Evolutionary conservation across 2,797 vertebrate species (phyloP).

Genomic region (Caiman crocodilus): DNA sequence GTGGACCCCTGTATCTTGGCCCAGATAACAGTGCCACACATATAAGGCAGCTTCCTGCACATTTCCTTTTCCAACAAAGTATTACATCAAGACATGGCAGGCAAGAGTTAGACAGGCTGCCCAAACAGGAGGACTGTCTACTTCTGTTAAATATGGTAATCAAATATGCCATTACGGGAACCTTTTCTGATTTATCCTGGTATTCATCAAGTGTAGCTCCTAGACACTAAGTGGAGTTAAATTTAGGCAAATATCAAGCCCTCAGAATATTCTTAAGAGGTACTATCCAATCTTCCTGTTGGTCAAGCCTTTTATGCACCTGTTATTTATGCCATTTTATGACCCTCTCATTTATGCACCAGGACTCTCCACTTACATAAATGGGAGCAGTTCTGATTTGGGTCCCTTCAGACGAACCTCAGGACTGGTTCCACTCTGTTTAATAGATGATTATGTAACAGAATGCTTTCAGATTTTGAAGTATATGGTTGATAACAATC

Average conservation of each 20-base stretch:
- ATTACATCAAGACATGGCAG: too few species aligned
- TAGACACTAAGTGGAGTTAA: fast-evolving
- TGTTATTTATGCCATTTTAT: not conserved
- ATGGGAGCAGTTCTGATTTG: not conserved
- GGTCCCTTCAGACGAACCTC: not conserved
- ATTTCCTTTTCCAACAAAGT: too few species aligned
- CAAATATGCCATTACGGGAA: too few species aligned
- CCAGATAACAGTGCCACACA: too few species aligned
- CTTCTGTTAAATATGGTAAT: too few species aligned
- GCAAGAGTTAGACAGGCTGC: too few species aligned
- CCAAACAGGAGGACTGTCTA: too few species aligned
- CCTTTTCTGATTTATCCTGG: not conserved
- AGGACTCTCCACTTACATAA: not conserved
- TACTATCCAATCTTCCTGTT: not conserved
- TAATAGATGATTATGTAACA: not conserved
- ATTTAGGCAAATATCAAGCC: not conserved
- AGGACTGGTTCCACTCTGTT: not conserved
- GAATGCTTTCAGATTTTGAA: too few species aligned
- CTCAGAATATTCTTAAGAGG: not conserved
- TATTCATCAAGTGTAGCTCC: not conserved
- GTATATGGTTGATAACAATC: not conserved
- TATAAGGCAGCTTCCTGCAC: too few species aligned
- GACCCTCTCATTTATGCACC: not conserved
- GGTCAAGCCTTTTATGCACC: not conserved
- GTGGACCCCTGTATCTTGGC: too few species aligned